These are phyloP conservation scores for Clarias platycephalus DNA, from an alignment of 2,797 vertebrate genomes.

Conservation along the genomic window DNA sequence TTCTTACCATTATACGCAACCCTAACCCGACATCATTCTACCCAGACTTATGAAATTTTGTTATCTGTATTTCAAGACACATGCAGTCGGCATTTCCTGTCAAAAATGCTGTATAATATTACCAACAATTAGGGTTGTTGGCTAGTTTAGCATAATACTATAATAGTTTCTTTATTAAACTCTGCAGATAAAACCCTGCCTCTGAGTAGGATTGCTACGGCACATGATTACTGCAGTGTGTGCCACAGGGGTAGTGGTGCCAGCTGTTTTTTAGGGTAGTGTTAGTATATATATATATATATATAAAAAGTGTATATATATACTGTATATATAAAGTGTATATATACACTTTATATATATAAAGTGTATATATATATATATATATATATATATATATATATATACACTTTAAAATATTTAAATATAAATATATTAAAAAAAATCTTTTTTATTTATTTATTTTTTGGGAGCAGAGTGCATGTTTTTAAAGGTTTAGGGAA, in stretches of 20 bases:
- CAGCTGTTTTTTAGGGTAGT: background rate
- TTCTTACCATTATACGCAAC: background rate
- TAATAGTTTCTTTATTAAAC: background rate
- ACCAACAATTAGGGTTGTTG: background rate
- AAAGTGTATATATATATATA: too few relatives aligned
- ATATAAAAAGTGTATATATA: too few relatives aligned
- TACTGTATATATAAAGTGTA: too few relatives aligned
- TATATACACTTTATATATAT: too few relatives aligned
- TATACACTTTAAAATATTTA: too few relatives aligned
- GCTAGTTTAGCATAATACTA: too few relatives aligned
- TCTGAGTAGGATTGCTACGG: background rate
- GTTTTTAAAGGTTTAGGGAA: constrained; percentile 4
- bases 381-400: too few relatives aligned
- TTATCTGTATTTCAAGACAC: background rate
- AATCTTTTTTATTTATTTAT: too few relatives aligned
- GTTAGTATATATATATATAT: too few relatives aligned
- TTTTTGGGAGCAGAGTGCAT: constrained; percentile 14
- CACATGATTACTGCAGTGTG: background rate
- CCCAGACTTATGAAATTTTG: background rate
- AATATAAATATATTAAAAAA: too few relatives aligned
- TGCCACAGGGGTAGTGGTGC: background rate
- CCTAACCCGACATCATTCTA: background rate
- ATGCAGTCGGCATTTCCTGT: background rate
- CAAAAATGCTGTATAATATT: background rate
- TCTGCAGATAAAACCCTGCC: background rate